A percentile compares a stretch with the other conserved stretches of the same genome.
These are phyloP conservation scores for Chionis minor DNA, from an alignment of 2,113 vertebrate genomes.

Conservation along the genomic window DNA sequence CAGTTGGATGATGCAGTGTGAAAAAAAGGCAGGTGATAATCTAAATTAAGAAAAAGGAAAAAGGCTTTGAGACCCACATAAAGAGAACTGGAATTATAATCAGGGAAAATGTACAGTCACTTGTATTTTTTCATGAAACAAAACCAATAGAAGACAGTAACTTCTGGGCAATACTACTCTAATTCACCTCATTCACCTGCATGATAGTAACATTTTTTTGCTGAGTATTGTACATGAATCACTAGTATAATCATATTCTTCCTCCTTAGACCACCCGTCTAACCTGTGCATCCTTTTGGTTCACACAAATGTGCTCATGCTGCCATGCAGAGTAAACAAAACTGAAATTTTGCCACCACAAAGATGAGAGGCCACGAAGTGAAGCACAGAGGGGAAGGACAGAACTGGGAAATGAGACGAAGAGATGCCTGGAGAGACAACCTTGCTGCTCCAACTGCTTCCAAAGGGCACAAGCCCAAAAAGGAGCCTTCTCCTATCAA, in stretches of 20 bases:
- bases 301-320: background rate
- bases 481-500: background rate
- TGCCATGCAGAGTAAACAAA: background rate
- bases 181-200: background rate
- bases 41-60: background rate
- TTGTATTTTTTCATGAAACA: background rate
- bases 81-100: background rate
- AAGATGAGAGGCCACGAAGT: background rate
- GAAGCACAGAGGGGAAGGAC: background rate
- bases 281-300: no score
- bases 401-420: background rate
- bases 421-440: background rate
- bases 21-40: background rate
- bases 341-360: background rate
- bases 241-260: background rate
- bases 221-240: background rate
- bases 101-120: background rate
- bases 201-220: background rate
- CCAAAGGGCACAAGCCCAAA: background rate
- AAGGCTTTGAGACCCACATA: fast-evolving
- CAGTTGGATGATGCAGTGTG: background rate
- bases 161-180: background rate
- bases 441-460: background rate
- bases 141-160: background rate
- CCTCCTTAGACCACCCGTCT: background rate